Percentiles rank a stretch among this genome's conserved stretches.
These are phyloP conservation scores for Ametastegia equiseti DNA, from an alignment of 2,888 invertebrate species.

Conservation along the genomic window DNA sequence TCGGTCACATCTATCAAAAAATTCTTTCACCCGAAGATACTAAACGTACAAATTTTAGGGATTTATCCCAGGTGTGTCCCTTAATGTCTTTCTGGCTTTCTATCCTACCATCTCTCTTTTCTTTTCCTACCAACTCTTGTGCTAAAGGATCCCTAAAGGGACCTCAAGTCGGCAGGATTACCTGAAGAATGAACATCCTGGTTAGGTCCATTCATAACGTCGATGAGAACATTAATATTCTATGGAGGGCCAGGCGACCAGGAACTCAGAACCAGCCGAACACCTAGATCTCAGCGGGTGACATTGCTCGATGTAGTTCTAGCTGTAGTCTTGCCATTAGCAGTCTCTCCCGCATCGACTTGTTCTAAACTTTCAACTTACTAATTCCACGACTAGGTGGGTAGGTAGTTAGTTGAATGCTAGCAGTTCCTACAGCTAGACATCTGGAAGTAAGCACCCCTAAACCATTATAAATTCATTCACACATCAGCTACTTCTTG, in stretches of 20 bases:
- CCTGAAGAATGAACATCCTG: background rate
- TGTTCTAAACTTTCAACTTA: slow-evolving; percentile 22
- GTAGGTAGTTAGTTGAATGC: slow-evolving; percentile 3
- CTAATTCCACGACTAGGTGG: slow-evolving; percentile 18
- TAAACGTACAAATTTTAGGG: background rate
- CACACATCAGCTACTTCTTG: background rate
- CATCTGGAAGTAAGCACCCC: slow-evolving; percentile 7
- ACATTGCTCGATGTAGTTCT: background rate
- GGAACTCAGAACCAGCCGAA: slow-evolving; percentile 40
- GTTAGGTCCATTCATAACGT: slow-evolving; percentile 5
- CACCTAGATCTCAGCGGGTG: slow-evolving; percentile 56
- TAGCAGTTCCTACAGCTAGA: slow-evolving; percentile 24
- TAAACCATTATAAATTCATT: slow-evolving; percentile 22
- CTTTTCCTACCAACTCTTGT: background rate
- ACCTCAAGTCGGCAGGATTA: background rate
- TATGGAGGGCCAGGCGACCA: background rate
- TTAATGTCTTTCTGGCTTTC: background rate
- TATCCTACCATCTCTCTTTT: background rate
- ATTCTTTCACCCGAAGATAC: background rate
- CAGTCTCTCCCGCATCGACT: slow-evolving; percentile 11
- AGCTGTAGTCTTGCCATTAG: slow-evolving; percentile 6
- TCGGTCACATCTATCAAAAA: background rate
- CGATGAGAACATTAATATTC: slow-evolving; percentile 20
- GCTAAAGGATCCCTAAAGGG: background rate
- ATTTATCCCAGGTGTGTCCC: background rate